Evolutionary conservation across 2,113 vertebrate genomes (phyloP), one percentile per base, ranked within the genome.

Genomic region (Calyptomena viridis): DNA sequence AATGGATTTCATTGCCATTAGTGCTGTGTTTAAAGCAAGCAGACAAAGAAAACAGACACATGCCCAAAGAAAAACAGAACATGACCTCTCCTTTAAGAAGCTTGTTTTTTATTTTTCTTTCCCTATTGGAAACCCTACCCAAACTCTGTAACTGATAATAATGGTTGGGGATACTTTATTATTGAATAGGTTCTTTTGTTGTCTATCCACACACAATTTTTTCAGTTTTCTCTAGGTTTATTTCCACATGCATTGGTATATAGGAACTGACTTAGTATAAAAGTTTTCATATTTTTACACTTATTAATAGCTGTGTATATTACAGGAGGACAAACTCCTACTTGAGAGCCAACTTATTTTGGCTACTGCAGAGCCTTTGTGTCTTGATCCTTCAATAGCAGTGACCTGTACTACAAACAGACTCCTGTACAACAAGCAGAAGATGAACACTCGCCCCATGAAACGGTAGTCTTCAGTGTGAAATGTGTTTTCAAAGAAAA

Each of bases 261-360:
- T 60, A 33, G 47, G 19, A 58, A 15, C 35, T 62, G 47, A 12
- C 46, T 39, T 64, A 49, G 8, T 82, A 58, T 87, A 73, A 46
- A 74, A 63, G 12, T 56, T 31, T 35, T 55, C 13, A 5, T 39
- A n/a, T n/a, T 73, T 96, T 73, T 56, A 22, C 27, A 11, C 59
- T 73, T 76, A 73, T 56, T 93, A 90, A 89, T 68, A 39, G 9
- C 66, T 67, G 40, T 95, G 11, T 69, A 7, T 66, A 12, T 97
- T 98, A 47, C 90, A 99, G 99, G 99, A 99, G 87, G 99, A 99
- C 95, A 99, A 99, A 97, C 98, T 99, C 49, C 97, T 99, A 94
- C 98, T 99, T 97, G 99, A 99, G 95, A 99, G 99, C 97, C 99
- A 99, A 63, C 97, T 99, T 95, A 99, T 99, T 95, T 97, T 99